Evolutionary conservation across 2,888 invertebrate genomes (phyloP).

Genomic region (Hemistola chrysoprasaria): DNA sequence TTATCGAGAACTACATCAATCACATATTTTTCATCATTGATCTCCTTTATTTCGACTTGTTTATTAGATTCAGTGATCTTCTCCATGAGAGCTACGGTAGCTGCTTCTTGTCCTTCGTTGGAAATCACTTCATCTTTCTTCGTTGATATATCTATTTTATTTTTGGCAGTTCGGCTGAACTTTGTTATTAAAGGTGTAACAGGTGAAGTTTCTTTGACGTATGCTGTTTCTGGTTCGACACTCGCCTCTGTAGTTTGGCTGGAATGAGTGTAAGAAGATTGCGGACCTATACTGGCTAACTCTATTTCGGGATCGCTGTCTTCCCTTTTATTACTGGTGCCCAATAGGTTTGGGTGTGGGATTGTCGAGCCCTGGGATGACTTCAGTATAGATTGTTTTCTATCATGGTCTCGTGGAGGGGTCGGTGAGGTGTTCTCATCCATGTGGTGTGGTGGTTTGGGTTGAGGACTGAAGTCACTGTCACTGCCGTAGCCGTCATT

Average conservation of each 20-base stretch:
- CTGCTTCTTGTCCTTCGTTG: constrained; percentile 34
- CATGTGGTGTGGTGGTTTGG: constrained; percentile 8
- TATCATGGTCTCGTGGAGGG: constrained; percentile 2
- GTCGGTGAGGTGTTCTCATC: constrained; percentile 10
- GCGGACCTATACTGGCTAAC: no score
- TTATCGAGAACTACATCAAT: not conserved
- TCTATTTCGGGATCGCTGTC: no score
- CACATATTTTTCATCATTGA: constrained; percentile 4
- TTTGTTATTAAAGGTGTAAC: not conserved
- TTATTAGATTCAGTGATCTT: constrained; percentile 23
- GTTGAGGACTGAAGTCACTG: constrained; percentile 8
- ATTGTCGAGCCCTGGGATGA: no score
- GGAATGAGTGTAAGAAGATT: not conserved
- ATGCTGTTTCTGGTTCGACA: not conserved
- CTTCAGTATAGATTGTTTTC: not conserved
- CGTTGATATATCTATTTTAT: not conserved
- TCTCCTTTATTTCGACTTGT: not conserved
- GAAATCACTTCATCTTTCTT: constrained; percentile 30
- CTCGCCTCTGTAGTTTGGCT: not conserved
- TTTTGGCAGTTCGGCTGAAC: not conserved
- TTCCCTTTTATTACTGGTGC: not conserved
- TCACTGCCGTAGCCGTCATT: constrained; percentile 1
- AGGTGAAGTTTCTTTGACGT: not conserved
- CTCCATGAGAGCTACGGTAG: constrained; percentile 32
- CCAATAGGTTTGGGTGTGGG: no score